Evolutionary conservation across 2,888 invertebrate species (phyloP), one percentile per base, ranked within the genome.

Genomic region (Dolomedes plantarius): DNA sequence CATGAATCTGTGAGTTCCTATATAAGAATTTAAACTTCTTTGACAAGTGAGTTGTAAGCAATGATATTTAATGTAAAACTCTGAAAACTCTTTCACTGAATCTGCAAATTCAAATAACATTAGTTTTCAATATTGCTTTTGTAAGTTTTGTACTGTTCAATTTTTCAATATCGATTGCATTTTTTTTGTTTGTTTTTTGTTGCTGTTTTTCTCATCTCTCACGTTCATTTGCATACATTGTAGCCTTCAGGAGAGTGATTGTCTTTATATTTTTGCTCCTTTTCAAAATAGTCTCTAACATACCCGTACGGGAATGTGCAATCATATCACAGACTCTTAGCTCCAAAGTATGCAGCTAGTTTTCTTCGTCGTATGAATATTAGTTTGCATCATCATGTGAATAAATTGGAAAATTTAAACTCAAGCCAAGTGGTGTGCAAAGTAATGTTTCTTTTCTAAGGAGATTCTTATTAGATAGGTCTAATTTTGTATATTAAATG

Each of bases 311-410:
- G 83, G 77, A 85, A 85, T 85, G 83, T 85, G 83, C 83, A 85
- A 56, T 85, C 83, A 73, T 85, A 85, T 85, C 83, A 85, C 83
- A 85, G 83, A 85, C 83, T 62, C 73, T 77, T 85, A 85, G 83
- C 83, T 85, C 72, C 83, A 85, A 77, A 78, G 77, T 85, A 85
- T 68, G 62, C 82, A 82, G 75, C 28, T 46, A 41, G 6, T 29
- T 69, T 46, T 69, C 46, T 64, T 82, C 50, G 50, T 64, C 16
- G 16, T 56, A 16, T 16, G 46, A 16, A 46, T 46, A 46, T 16
- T 46, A 46, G 56, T 56, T 23, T 56, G 56, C 56, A n/a, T 56
- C 19, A 23, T 7, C 3, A 3, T 1, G 11, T 56, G 11, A 56
- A 23, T 23, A 23, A 6, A 23, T 16, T 56, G 56, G 56, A 56